These are phyloP conservation scores for Pitta sordida DNA, from an alignment of 2,113 vertebrate species.

Conservation along the genomic window DNA sequence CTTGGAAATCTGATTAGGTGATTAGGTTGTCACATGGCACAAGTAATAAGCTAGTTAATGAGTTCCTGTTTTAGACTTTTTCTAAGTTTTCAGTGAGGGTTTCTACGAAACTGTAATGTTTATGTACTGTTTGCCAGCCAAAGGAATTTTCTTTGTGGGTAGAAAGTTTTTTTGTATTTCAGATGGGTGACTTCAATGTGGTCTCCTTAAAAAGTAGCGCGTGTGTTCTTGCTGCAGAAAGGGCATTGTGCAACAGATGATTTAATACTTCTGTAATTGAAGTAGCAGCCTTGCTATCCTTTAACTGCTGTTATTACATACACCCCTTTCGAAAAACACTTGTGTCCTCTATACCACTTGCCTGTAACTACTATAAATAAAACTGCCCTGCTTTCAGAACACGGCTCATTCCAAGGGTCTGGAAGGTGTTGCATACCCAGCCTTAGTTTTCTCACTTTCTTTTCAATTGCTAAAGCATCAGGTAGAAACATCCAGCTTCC, in stretches of 20 bases:
- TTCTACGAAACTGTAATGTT: neutral
- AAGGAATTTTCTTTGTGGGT: neutral
- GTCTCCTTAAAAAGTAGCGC: neutral
- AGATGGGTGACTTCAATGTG: neutral
- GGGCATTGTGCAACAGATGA: neutral
- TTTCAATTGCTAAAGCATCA: neutral
- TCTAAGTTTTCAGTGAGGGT: neutral
- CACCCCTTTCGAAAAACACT: neutral
- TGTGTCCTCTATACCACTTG: neutral
- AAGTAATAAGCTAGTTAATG: neutral
- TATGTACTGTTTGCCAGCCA: neutral
- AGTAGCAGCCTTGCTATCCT: neutral
- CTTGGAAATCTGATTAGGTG: conserved; percentile 31
- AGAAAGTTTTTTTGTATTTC: neutral
- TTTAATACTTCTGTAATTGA: neutral
- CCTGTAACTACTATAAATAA: neutral
- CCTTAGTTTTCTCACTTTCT: neutral
- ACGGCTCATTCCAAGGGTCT: neutral
- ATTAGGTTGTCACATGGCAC: conserved; percentile 15
- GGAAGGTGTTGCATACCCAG: neutral
- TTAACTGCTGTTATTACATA: neutral
- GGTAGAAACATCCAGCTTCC: neutral
- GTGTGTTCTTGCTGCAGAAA: neutral
- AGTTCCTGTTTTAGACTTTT: conserved; percentile 27
- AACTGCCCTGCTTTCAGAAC: neutral